phyloP scores from a whole-genome alignment of 2,113 vertebrate genomes.

The Craseonycteris thonglongyai region DNA sequence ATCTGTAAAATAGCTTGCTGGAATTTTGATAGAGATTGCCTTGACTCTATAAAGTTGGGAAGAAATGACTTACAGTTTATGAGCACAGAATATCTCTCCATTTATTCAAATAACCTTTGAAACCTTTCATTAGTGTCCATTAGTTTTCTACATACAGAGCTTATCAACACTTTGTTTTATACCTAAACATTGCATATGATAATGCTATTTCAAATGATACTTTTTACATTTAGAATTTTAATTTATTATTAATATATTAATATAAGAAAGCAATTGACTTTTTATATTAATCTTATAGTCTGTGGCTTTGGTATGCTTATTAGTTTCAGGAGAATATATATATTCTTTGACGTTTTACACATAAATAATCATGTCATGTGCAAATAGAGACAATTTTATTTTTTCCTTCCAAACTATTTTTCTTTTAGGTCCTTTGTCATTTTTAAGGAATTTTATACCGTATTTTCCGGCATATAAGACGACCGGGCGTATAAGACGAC shows the following conservation, averaged over 20 bases:
- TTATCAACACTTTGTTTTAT: neutral
- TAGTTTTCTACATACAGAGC: neutral
- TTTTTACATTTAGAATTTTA: neutral
- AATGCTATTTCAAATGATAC: neutral
- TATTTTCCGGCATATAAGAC: too few relatives aligned
- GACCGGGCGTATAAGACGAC: too few relatives aligned
- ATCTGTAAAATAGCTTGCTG: neutral
- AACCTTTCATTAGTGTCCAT: neutral
- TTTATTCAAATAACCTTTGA: neutral
- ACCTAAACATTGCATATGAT: neutral
- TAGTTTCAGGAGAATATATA: neutral
- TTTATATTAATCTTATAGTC: neutral
- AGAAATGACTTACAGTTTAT: neutral
- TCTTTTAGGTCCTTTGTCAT: neutral
- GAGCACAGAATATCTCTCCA: neutral
- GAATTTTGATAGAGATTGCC: neutral
- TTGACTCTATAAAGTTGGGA: neutral
- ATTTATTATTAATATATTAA: neutral
- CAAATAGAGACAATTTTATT: neutral
- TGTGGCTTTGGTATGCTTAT: neutral
- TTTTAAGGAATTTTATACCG: neutral
- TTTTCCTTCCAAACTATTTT: neutral
- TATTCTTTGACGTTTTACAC: neutral
- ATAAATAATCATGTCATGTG: neutral
- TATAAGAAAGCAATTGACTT: neutral